Conservation (phyloP, 2,113 vertebrate species). For the Mionectes macconnelli region DNA sequence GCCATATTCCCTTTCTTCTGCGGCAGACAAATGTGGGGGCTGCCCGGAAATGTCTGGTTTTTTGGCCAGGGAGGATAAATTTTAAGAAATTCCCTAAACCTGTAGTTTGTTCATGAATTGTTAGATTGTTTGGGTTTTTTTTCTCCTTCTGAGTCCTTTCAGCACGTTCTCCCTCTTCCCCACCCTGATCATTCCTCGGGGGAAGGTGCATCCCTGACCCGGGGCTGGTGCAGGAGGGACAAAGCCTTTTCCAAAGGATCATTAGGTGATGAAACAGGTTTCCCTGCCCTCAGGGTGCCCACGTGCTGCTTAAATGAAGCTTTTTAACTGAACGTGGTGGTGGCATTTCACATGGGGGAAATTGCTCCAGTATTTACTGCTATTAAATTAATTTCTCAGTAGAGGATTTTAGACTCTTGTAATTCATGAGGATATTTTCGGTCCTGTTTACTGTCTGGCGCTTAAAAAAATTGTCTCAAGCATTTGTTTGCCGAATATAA, state of each 20-base stretch:
- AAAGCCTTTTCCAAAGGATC: not conserved
- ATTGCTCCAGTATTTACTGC: constrained; percentile 34
- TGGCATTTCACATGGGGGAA: constrained; percentile 36
- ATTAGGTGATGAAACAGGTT: not conserved
- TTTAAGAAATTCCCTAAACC: not conserved
- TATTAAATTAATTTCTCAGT: constrained; percentile 59
- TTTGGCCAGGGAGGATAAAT: not conserved
- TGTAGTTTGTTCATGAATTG: not conserved
- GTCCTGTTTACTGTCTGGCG: constrained; percentile 60
- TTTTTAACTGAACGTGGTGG: not conserved
- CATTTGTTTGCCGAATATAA: constrained; percentile 60
- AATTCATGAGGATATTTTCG: constrained; percentile 65
- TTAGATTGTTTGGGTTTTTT: not conserved
- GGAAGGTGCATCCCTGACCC: not conserved
- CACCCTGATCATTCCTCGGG: fast-evolving
- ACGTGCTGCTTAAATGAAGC: not conserved
- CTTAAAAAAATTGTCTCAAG: constrained; percentile 57
- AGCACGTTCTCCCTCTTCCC: not conserved
- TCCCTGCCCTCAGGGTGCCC: not conserved
- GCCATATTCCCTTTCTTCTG: not conserved
- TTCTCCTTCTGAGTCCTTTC: not conserved
- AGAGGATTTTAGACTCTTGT: constrained; percentile 51
- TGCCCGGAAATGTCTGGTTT: not conserved
- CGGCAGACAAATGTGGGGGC: not conserved
- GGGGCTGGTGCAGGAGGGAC: not conserved